These are phyloP conservation scores for Mya arenaria DNA, from an alignment of 1,140 invertebrate species.

Conservation along the genomic window DNA sequence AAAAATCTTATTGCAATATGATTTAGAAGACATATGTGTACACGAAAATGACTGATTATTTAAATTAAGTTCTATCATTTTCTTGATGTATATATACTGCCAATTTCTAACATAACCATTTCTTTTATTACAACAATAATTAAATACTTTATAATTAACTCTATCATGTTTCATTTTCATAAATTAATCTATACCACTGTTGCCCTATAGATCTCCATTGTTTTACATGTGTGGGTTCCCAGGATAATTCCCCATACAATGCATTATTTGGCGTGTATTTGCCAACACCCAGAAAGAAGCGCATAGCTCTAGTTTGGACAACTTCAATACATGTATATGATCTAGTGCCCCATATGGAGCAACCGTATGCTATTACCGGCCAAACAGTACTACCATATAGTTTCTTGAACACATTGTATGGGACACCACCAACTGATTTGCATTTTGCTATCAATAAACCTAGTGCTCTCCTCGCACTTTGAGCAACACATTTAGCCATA, in stretches of 20 bases:
- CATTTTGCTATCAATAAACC: slow-evolving; percentile 11
- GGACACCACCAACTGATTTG: slow-evolving; percentile 9
- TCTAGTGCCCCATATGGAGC: slow-evolving; percentile 1
- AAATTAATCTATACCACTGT: neutral
- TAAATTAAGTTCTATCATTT: neutral
- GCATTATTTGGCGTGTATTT: neutral
- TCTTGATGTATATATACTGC: neutral
- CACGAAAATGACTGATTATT: neutral
- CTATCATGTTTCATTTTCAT: neutral
- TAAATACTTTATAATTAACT: neutral
- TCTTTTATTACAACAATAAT: neutral
- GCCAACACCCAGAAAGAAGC: neutral
- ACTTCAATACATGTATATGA: slow-evolving; percentile 4
- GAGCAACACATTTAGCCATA: neutral
- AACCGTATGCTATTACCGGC: neutral
- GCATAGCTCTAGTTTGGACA: slow-evolving; percentile 2
- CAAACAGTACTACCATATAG: slow-evolving; percentile 33
- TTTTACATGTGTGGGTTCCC: neutral
- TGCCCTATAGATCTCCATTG: neutral
- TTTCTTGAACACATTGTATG: slow-evolving; percentile 27
- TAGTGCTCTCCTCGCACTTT: neutral
- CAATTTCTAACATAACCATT: neutral
- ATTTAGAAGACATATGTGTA: neutral
- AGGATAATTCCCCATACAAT: slow-evolving; percentile 5
- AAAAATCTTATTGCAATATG: neutral